Percentiles rank a stretch among this genome's conserved stretches.
These are phyloP conservation scores for Dichetophora obliterata DNA, from an alignment of 2,888 invertebrate species.

Conservation along the genomic window DNA sequence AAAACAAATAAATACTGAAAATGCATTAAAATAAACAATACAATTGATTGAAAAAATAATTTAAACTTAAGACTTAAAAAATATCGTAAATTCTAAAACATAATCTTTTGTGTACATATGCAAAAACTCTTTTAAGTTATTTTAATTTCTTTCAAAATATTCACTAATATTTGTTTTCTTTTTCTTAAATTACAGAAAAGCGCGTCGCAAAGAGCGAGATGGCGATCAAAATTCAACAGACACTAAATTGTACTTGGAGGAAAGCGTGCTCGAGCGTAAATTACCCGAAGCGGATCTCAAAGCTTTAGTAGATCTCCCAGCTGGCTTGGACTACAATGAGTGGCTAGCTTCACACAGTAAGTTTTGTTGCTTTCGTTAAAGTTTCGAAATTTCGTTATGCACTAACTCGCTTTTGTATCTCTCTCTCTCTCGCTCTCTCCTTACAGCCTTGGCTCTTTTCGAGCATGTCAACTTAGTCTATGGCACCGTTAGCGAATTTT, in stretches of 20 bases:
- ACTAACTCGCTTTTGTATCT: not conserved
- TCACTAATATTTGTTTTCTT: not conserved
- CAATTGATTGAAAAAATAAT: not conserved
- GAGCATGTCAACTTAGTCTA: constrained; percentile 99
- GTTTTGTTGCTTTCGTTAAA: constrained; percentile 57
- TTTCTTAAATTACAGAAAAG: constrained; percentile 80
- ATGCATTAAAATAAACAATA: not conserved
- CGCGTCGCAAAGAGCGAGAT: constrained; percentile 96
- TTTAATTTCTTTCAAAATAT: not conserved
- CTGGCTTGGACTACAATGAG: constrained; percentile 97
- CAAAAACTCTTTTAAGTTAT: not conserved
- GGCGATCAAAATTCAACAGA: constrained; percentile 82
- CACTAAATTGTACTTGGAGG: constrained; percentile 95
- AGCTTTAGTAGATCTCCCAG: constrained; percentile 93
- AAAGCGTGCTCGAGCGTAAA: constrained; percentile 93
- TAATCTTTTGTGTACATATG: too few relatives aligned
- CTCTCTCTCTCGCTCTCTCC: too few relatives aligned
- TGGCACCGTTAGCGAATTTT: constrained; percentile 98
- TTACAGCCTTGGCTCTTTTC: constrained; percentile 94
- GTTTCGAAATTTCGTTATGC: not conserved
- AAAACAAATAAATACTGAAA: not conserved
- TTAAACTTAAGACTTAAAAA: too few relatives aligned
- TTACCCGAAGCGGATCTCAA: constrained; percentile 94
- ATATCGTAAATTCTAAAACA: too few relatives aligned
- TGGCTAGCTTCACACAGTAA: constrained; percentile 99